Conservation (phyloP, 2,113 vertebrate genomes). For the Terrapene triunguis region DNA sequence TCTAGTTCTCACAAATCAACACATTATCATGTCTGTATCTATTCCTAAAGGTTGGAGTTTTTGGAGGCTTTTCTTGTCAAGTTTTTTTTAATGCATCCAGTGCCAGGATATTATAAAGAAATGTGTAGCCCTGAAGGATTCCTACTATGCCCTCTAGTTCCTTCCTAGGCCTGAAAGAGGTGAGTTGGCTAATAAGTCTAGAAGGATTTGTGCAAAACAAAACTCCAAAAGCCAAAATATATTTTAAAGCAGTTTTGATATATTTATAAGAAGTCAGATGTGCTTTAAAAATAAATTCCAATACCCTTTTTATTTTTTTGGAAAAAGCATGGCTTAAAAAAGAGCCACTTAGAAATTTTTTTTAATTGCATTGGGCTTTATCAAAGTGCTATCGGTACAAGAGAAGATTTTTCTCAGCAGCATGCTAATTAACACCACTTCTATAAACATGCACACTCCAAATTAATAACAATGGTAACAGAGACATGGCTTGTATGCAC, state of each 20-base stretch:
- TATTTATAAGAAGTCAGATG: constrained; percentile 70
- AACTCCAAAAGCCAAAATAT: constrained; percentile 18
- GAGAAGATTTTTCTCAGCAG: constrained; percentile 21
- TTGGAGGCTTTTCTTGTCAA: not conserved
- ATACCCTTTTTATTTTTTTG: not conserved
- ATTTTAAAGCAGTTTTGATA: constrained; percentile 59
- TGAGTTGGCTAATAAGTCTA: constrained; percentile 8
- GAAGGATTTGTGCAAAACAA: constrained; percentile 25
- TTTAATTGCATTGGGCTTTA: constrained; percentile 47
- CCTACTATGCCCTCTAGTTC: not conserved
- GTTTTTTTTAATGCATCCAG: not conserved
- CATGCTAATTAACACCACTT: constrained; percentile 50
- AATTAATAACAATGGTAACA: not conserved
- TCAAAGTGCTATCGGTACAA: not conserved
- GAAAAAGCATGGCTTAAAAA: constrained; percentile 44
- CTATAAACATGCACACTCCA: not conserved
- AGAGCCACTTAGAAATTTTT: constrained; percentile 43
- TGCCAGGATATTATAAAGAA: not conserved
- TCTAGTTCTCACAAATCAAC: not conserved
- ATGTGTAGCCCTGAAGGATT: not conserved
- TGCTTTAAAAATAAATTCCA: constrained; percentile 65
- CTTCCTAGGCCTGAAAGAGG: not conserved
- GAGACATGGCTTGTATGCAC: not conserved
- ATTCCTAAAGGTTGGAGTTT: not conserved
- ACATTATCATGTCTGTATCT: not conserved